phyloP scores from a whole-genome alignment of 2,797 vertebrate species.

The Cottoperca gobio region DNA sequence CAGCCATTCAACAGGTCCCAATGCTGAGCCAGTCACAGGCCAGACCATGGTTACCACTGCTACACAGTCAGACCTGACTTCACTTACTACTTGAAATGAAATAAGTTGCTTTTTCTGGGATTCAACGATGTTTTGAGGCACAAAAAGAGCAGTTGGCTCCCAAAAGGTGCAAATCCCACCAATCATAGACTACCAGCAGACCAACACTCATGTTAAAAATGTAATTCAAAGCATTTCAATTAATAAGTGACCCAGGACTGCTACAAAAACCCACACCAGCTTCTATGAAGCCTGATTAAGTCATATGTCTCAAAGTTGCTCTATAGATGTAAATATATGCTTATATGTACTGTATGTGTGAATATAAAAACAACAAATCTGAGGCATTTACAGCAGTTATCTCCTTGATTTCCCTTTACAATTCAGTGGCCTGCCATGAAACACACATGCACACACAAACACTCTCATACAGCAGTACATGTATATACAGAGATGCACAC shows the following conservation, averaged over 20 bases:
- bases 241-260: conserved; percentile 64
- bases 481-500: conserved; percentile 63
- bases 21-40: conserved; percentile 67
- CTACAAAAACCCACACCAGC: conserved; percentile 78
- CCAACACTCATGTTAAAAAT: conserved; percentile 7
- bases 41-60: conserved; percentile 70
- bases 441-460: conserved; percentile 55
- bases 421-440: conserved; percentile 89
- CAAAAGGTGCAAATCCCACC: conserved; percentile 22
- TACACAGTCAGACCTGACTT: conserved; percentile 64
- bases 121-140: conserved; percentile 22
- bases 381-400: conserved; percentile 98
- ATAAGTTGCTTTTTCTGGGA: conserved; percentile 18
- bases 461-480: conserved; percentile 66
- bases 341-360: conserved; percentile 85
- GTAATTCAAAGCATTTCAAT: conserved; percentile 46
- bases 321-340: conserved; percentile 87
- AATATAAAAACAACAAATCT: conserved; percentile 86
- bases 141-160: conserved; percentile 25
- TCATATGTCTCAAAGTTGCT: conserved; percentile 82
- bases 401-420: conserved; percentile 93
- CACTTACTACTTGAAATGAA: conserved; percentile 39
- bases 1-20: conserved; percentile 63
- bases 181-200: neutral
- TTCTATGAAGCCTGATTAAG: conserved; percentile 74